Conservation (phyloP, 2,113 vertebrate species). For the Chloroceryle aenea region DNA sequence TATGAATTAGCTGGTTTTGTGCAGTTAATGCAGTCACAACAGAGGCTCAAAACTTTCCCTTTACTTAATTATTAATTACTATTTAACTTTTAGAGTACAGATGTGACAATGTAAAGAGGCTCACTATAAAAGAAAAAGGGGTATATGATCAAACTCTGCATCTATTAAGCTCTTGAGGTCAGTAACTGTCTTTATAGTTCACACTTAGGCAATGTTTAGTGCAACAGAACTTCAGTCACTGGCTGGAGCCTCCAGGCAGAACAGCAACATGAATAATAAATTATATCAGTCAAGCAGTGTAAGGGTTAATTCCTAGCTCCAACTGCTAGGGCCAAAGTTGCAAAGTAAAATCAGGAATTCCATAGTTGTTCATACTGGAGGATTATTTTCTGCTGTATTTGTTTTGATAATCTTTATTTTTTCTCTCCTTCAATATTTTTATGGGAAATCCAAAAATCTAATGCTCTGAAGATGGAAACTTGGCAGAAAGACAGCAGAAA, state of each 20-base stretch:
- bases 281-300: not conserved
- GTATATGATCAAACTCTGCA: not conserved
- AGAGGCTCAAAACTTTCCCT: not conserved
- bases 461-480: conserved; percentile 59
- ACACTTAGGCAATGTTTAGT: not conserved
- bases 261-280: not conserved
- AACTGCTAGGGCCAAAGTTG: not conserved
- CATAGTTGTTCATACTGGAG: not conserved
- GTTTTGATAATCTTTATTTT: conserved; percentile 42
- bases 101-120: not conserved
- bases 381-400: conserved; percentile 33
- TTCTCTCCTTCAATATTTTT: conserved; percentile 42
- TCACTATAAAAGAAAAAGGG: not conserved
- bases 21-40: not conserved
- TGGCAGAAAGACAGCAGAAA: conserved; percentile 61
- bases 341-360: conserved; percentile 49
- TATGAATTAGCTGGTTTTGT: not conserved
- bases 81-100: not conserved
- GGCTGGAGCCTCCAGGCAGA: not conserved
- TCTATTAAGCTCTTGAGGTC: not conserved
- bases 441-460: conserved; percentile 68
- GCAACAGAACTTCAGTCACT: not conserved
- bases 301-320: not conserved
- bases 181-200: not conserved
- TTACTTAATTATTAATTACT: conserved; percentile 9